Percentiles rank a stretch among this genome's conserved stretches.
phyloP scores from a whole-genome alignment of 2,113 vertebrate genomes.

The Cranoglanis bouderius region DNA sequence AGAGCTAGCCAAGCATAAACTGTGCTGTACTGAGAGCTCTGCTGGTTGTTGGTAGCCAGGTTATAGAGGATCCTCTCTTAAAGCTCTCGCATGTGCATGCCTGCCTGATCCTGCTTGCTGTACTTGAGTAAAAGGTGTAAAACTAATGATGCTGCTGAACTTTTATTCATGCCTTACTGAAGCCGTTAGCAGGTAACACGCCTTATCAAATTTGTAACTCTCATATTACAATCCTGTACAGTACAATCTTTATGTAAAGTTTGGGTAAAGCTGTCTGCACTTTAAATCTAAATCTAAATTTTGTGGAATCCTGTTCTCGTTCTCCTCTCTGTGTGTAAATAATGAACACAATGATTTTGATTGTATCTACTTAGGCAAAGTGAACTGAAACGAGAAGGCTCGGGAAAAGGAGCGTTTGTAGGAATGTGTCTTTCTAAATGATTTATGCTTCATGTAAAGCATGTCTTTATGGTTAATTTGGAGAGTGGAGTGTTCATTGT shows the following conservation, averaged over 20 bases:
- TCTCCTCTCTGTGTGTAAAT: background rate
- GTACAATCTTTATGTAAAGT: background rate
- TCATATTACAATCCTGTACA: background rate
- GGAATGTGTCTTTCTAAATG: background rate
- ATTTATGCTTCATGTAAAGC: background rate
- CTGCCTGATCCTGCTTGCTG: slow-evolving; percentile 1
- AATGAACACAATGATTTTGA: background rate
- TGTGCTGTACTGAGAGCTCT: background rate
- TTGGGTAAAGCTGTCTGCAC: slow-evolving; percentile 11
- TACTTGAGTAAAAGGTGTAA: background rate
- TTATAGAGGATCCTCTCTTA: background rate
- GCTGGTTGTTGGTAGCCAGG: background rate
- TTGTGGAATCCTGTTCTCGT: background rate
- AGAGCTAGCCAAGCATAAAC: background rate
- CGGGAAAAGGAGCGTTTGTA: background rate
- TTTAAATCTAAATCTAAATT: background rate
- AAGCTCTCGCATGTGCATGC: background rate
- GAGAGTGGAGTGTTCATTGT: background rate
- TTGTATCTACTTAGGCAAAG: background rate
- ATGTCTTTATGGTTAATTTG: background rate
- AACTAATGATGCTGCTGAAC: background rate
- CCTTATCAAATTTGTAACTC: background rate
- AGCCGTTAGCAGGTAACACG: background rate
- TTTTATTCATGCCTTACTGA: slow-evolving; percentile 16
- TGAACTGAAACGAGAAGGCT: background rate